Percentiles rank a stretch among this genome's conserved stretches.
Evolutionary conservation across 2,888 invertebrate species (phyloP).

Genomic region (Petrolisthes cinctipes): DNA sequence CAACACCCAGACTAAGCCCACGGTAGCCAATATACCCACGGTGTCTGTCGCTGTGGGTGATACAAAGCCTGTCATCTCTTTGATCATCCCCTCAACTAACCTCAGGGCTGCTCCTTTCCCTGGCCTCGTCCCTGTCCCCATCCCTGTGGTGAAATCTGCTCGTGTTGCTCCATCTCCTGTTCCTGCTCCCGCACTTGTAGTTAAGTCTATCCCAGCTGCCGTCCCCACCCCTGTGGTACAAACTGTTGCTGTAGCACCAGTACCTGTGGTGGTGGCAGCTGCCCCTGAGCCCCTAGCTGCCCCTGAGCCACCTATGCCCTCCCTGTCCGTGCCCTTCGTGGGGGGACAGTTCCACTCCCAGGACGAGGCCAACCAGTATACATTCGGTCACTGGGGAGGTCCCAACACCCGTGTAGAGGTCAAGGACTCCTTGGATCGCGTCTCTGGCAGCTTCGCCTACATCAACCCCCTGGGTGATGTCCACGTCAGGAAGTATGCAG

Average conservation of each 20-base stretch:
- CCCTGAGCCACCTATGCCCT: conserved; percentile 50
- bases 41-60: too few relatives aligned
- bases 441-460: conserved; percentile 50
- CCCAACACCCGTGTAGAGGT: conserved; percentile 49
- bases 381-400: conserved; percentile 51
- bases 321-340: conserved; percentile 26
- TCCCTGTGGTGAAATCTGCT: background rate
- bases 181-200: background rate
- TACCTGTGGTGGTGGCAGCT: conserved; percentile 10
- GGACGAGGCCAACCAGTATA: conserved; percentile 41
- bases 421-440: conserved; percentile 36
- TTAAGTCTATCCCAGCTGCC: background rate
- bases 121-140: background rate
- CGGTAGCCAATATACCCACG: too few relatives aligned
- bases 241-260: background rate
- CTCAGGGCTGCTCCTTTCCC: background rate
- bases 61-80: conserved; percentile 14
- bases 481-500: conserved; percentile 50
- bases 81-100: background rate
- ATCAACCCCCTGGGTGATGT: conserved; percentile 41
- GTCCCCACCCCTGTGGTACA: background rate
- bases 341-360: conserved; percentile 50
- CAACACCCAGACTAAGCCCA: too few relatives aligned
- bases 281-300: conserved; percentile 40
- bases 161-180: background rate